These are phyloP conservation scores for Drosophila birchii DNA, from an alignment of 2,888 invertebrate genomes.

Conservation along the genomic window DNA sequence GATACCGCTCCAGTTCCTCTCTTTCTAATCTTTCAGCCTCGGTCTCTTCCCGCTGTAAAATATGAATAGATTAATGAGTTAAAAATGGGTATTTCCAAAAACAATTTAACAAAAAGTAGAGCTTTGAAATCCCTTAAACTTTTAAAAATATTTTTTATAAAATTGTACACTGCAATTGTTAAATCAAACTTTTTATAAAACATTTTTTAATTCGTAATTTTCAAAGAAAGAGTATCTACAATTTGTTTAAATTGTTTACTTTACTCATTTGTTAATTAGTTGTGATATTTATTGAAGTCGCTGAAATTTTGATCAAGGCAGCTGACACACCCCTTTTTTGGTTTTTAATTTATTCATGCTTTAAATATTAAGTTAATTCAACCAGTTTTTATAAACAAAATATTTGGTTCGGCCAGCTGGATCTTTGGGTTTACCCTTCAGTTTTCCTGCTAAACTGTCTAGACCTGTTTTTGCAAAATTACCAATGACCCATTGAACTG, in stretches of 20 bases:
- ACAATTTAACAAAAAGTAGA: too few species aligned
- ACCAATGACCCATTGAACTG: conserved; percentile 14
- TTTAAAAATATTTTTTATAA: too few species aligned
- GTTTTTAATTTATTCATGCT: conserved; percentile 4
- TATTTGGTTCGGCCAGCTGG: neutral
- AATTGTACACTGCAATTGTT: neutral
- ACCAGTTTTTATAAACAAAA: conserved; percentile 1
- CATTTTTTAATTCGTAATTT: neutral
- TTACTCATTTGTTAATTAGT: neutral
- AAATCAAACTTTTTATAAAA: neutral
- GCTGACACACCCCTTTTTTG: conserved; percentile 17
- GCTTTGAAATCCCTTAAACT: neutral
- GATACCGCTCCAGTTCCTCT: conserved; percentile 69
- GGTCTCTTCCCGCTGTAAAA: conserved; percentile 14
- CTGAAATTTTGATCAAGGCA: neutral
- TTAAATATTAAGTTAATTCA: neutral
- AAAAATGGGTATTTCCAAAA: neutral
- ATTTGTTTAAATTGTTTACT: neutral
- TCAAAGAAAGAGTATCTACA: neutral
- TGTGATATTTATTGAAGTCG: neutral
- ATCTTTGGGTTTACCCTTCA: neutral
- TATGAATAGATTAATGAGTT: neutral
- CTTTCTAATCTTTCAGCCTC: conserved; percentile 49
- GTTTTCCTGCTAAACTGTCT: too few species aligned
- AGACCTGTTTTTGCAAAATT: neutral